These are phyloP conservation scores for Ceratoteleas bidentatus DNA, from an alignment of 1,140 invertebrate genomes.

Conservation along the genomic window DNA sequence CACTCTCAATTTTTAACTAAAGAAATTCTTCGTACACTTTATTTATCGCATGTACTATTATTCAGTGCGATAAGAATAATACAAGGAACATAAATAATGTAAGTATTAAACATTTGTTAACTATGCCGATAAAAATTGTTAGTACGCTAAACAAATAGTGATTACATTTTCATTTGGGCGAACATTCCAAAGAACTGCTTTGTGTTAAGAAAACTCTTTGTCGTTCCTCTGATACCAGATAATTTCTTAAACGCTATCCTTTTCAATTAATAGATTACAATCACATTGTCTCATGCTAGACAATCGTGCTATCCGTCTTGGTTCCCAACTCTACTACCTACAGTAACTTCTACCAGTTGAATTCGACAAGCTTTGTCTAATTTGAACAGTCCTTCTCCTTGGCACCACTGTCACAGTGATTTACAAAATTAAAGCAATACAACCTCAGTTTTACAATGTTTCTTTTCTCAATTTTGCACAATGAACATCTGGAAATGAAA, in stretches of 20 bases:
- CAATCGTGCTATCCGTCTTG: conserved; percentile 18
- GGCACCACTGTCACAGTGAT: conserved; percentile 21
- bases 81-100: too few relatives aligned
- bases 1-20: too few relatives aligned
- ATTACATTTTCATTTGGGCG: too few relatives aligned
- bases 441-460: conserved; percentile 10
- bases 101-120: too few relatives aligned
- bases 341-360: conserved; percentile 16
- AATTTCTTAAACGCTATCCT: conserved; percentile 34
- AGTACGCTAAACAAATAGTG: too few relatives aligned
- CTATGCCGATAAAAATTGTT: too few relatives aligned
- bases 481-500: conserved; percentile 22
- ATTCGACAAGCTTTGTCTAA: conserved; percentile 49
- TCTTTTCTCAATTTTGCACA: conserved; percentile 27
- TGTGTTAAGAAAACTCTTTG: not conserved
- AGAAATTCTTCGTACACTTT: too few relatives aligned
- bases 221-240: conserved; percentile 6
- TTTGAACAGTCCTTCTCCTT: conserved; percentile 31
- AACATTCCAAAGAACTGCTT: not conserved
- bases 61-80: too few relatives aligned
- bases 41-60: too few relatives aligned
- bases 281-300: conserved; percentile 31
- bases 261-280: conserved; percentile 49
- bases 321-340: conserved; percentile 3
- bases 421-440: conserved; percentile 29